Base-by-base conservation (phyloP, 2,888 invertebrate genomes). In the Pecten maximus region DNA sequence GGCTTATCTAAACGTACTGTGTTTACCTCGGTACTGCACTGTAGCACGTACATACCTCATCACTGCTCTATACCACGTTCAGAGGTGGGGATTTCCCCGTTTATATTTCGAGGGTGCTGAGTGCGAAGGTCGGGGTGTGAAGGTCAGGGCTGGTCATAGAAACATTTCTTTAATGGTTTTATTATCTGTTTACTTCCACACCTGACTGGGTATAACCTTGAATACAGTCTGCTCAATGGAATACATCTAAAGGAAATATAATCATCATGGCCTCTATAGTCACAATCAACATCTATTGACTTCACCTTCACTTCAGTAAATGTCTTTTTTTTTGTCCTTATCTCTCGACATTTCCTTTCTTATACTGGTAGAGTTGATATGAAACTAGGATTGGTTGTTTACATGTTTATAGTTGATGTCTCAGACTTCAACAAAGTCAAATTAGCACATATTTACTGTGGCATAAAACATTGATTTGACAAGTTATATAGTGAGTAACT, bases 131-230 rank as follows among this genome's bases (percentile, higher is more conserved):
- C 10, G 35, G 35, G 28, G 10, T n/a, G 60, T 60, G 23, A 60
- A 60, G 60, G 60, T 60, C 60, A 60, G 23, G 60, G 23, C 23
- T 60, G 23, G 28, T 15, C 35, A 35, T 35, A 28, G 74, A 23
- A 60, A 60, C 28, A 28, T 60, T 3, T 54, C 54, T 2, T 6
- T 54, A 19, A 54, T 54, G 54, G 23, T n/a, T 74, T 74, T 35
- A 60, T n/a, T 60, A 28, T 74, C 74, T 35, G 74, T 74, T 74
- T 74, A 74, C 74, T 74, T 28, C 74, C 28, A 74, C 74, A 74
- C 74, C 28, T 74, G 35, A 74, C 28, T 74, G 74, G 74, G 10
- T 35, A 35, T 35, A 74, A 74, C 74, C 74, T 74, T 74, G 74
- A 35, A 35, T 23, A 28, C 35, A 35, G 15, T 74, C 74, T 74